These are phyloP conservation scores for Hemiprocne comata DNA, from an alignment of 2,113 vertebrate genomes.

Conservation along the genomic window DNA sequence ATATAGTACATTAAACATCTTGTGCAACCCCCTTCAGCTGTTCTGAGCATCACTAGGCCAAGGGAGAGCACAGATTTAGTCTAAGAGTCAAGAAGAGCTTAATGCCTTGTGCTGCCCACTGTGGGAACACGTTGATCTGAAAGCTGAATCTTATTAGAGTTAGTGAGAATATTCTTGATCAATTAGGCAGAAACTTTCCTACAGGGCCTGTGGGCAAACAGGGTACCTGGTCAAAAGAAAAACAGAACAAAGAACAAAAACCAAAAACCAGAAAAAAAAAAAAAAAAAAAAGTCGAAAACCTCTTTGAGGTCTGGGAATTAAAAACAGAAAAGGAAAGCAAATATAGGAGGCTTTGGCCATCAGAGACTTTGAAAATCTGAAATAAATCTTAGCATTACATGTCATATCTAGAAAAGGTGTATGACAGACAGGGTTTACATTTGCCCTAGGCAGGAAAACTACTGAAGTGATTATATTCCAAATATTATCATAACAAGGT, in stretches of 20 bases:
- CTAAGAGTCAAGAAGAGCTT: neutral
- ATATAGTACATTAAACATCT: neutral
- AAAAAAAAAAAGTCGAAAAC: neutral
- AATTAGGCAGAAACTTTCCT: neutral
- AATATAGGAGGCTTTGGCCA: neutral
- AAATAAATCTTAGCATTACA: conserved; percentile 37
- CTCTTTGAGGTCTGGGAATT: conserved; percentile 10
- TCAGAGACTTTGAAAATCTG: conserved; percentile 54
- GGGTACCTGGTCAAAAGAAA: neutral
- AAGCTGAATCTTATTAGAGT: neutral
- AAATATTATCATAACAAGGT: conserved; percentile 58
- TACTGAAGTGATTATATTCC: conserved; percentile 60
- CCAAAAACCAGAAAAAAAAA: neutral
- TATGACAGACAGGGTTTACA: conserved; percentile 36
- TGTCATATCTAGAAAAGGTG: conserved; percentile 49
- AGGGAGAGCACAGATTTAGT: neutral
- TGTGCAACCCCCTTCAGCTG: neutral
- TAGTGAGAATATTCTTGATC: neutral
- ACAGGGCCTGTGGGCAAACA: neutral
- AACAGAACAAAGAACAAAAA: no score
- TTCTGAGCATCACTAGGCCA: neutral
- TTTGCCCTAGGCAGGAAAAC: conserved; percentile 52
- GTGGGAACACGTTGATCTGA: neutral
- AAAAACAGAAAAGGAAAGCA: conserved; percentile 5
- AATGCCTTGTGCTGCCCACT: neutral